Evolutionary conservation across 2,113 vertebrate species (phyloP).

Genomic region (Carassius carassius): DNA sequence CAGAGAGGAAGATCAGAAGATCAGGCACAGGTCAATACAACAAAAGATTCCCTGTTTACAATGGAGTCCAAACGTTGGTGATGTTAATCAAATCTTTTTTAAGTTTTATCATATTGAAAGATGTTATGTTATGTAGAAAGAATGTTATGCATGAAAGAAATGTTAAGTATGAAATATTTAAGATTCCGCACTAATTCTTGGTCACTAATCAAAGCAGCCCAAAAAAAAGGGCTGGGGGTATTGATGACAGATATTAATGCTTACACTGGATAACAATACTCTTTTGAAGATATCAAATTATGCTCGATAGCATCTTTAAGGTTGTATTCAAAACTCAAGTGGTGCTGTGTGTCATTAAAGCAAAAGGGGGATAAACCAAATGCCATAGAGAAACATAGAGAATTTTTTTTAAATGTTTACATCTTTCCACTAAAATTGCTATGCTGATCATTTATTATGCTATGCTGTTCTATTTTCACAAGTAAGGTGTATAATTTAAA

Average conservation of each 20-base stretch:
- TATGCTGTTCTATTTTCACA: too few relatives aligned
- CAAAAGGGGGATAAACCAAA: too few relatives aligned
- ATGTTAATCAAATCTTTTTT: neutral
- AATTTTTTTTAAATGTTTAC: neutral
- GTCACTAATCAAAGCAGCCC: neutral
- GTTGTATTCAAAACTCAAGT: neutral
- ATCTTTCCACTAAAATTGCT: neutral
- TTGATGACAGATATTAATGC: neutral
- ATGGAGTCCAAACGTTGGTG: neutral
- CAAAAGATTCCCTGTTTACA: slow-evolving; percentile 15
- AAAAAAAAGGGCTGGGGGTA: too few relatives aligned
- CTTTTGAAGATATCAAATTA: neutral
- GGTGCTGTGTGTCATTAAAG: neutral
- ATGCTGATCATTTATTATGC: too few relatives aligned
- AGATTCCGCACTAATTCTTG: neutral
- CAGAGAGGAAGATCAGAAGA: neutral
- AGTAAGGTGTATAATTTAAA: too few relatives aligned
- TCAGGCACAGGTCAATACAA: neutral
- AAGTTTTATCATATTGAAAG: neutral
- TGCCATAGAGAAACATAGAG: too few relatives aligned
- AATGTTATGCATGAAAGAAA: too few relatives aligned
- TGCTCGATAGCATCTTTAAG: neutral
- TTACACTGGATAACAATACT: neutral
- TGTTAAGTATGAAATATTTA: neutral
- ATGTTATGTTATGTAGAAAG: too few relatives aligned